A percentile compares a stretch with the other conserved stretches of the same genome.
phyloP scores from a whole-genome alignment of 2,797 vertebrate species.

The Ispidina picta region DNA sequence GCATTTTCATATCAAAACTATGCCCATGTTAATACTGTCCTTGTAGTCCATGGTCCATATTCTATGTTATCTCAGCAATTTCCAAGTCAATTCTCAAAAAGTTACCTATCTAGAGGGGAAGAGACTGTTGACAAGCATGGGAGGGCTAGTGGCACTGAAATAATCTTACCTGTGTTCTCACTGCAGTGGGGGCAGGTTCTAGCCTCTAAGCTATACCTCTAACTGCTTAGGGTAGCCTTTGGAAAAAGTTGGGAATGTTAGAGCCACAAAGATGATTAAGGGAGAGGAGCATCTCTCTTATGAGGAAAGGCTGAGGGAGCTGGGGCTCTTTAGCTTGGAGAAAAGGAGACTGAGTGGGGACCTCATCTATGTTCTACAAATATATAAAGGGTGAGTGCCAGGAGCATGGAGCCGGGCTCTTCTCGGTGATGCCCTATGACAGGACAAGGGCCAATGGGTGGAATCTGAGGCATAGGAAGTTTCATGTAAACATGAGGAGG shows the following conservation, averaged over 20 bases:
- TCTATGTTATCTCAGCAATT: background rate
- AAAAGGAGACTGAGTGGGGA: too few relatives aligned
- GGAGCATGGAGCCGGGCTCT: too few relatives aligned
- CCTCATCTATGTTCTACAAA: too few relatives aligned
- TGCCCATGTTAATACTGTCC: background rate
- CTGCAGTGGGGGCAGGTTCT: background rate
- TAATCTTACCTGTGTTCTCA: background rate
- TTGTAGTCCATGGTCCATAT: background rate
- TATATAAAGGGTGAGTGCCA: too few relatives aligned
- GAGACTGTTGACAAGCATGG: background rate
- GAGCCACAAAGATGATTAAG: too few relatives aligned
- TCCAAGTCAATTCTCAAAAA: background rate
- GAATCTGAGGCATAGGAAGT: too few relatives aligned
- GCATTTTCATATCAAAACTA: background rate
- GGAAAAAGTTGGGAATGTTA: background rate
- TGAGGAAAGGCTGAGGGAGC: too few relatives aligned
- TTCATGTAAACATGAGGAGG: too few relatives aligned
- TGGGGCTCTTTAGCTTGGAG: too few relatives aligned
- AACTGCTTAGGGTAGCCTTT: background rate
- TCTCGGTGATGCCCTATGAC: too few relatives aligned
- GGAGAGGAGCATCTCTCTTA: too few relatives aligned
- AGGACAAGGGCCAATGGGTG: too few relatives aligned
- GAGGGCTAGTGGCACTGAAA: background rate
- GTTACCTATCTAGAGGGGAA: background rate
- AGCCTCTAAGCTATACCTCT: background rate